Evolutionary conservation across 2,797 vertebrate genomes (phyloP).

Genomic region (Sebastes variabilis): DNA sequence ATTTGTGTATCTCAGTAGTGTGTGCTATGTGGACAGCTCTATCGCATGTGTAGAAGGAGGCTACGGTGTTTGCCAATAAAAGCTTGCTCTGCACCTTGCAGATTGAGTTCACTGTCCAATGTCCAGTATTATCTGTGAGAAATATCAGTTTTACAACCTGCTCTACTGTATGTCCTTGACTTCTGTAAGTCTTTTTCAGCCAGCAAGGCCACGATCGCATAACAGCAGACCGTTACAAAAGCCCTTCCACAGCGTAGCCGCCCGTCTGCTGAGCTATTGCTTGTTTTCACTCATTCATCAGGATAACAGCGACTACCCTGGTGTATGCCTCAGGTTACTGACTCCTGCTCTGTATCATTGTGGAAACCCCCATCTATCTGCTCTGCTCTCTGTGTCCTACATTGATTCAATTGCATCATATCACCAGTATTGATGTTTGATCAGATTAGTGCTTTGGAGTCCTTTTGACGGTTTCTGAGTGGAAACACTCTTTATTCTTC

Average conservation of each 20-base stretch:
- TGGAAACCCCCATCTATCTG: background rate
- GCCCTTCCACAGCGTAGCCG: background rate
- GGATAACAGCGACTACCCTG: background rate
- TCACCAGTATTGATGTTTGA: slow-evolving; percentile 7
- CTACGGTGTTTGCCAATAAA: background rate
- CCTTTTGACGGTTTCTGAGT: slow-evolving; percentile 8
- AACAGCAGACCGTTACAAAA: background rate
- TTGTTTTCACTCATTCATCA: background rate
- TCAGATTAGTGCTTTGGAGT: background rate
- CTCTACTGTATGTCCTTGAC: background rate
- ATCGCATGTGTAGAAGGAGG: background rate
- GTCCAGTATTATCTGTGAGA: background rate
- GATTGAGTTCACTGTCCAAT: background rate
- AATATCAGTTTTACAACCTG: background rate
- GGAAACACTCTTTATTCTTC: slow-evolving; percentile 19
- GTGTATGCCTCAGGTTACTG: background rate
- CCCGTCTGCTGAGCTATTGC: background rate
- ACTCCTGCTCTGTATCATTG: background rate
- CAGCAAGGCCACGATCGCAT: background rate
- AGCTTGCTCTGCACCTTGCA: background rate
- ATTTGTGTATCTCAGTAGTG: background rate
- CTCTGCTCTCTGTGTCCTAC: background rate
- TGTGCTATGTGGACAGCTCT: background rate
- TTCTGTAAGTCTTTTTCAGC: background rate
- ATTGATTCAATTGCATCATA: slow-evolving; percentile 1